Evolutionary conservation across 2,797 vertebrate genomes (phyloP).

Genomic region (Xiphophorus birchmanni): DNA sequence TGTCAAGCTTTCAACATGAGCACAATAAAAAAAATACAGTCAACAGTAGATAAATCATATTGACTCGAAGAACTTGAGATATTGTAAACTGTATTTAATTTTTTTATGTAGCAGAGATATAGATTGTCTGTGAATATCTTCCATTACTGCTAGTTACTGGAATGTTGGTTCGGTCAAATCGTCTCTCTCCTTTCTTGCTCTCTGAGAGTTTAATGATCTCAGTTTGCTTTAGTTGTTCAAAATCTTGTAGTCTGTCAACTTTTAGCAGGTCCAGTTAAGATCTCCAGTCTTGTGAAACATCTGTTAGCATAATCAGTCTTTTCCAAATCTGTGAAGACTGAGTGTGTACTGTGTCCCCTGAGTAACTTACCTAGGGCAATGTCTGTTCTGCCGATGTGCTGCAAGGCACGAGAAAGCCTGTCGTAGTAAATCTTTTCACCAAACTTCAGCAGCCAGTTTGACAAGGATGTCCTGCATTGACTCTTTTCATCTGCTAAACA

Average conservation of each 20-base stretch:
- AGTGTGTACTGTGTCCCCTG: neutral
- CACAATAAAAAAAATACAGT: neutral
- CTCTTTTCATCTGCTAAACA: constrained; percentile 63
- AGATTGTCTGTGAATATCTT: neutral
- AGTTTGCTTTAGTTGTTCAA: neutral
- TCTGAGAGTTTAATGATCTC: neutral
- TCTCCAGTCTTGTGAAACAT: neutral
- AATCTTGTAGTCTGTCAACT: neutral
- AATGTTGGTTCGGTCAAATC: neutral
- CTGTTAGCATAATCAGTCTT: neutral
- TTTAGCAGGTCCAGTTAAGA: neutral
- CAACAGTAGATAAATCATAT: neutral
- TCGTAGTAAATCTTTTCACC: constrained; percentile 82
- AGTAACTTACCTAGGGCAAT: constrained; percentile 80
- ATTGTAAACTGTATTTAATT: neutral
- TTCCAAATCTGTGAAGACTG: neutral
- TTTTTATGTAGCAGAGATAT: neutral
- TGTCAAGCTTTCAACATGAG: neutral
- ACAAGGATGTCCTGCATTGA: constrained; percentile 77
- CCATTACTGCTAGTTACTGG: neutral
- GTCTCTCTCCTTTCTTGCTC: too few species aligned
- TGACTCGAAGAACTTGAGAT: neutral
- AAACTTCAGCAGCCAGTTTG: constrained; percentile 76
- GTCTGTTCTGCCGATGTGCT: constrained; percentile 83
- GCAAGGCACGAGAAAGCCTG: constrained; percentile 81